Percentiles rank a stretch among this genome's conserved stretches.
Conservation (phyloP, 1,140 invertebrate species). For the Neodiprion virginianus region DNA sequence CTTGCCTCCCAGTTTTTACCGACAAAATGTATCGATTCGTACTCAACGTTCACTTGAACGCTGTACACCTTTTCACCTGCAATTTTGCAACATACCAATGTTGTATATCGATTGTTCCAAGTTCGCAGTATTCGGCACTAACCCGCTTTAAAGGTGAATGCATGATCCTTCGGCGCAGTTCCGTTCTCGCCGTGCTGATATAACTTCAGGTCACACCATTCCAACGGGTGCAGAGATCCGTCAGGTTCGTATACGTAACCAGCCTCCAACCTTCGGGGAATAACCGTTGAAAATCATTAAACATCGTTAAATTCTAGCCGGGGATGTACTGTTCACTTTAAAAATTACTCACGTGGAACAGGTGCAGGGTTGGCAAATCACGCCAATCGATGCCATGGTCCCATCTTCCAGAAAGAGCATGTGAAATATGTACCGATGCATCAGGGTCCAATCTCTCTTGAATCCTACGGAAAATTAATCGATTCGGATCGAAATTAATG, state of each 20-base stretch:
- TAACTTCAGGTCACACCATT: slow-evolving; percentile 68
- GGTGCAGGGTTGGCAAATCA: slow-evolving; percentile 72
- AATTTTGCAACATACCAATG: slow-evolving; percentile 8
- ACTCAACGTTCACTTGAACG: slow-evolving; percentile 63
- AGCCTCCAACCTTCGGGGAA: slow-evolving; percentile 63
- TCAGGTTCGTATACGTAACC: slow-evolving; percentile 69
- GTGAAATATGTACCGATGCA: slow-evolving; percentile 76
- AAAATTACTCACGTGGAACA: slow-evolving; percentile 60
- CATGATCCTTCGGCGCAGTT: slow-evolving; percentile 66
- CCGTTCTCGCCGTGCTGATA: slow-evolving; percentile 73
- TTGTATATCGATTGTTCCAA: slow-evolving; percentile 17
- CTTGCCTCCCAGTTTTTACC: slow-evolving; percentile 72
- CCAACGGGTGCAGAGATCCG: slow-evolving; percentile 64
- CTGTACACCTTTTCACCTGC: slow-evolving; percentile 21
- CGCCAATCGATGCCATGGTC: slow-evolving; percentile 66
- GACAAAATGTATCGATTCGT: slow-evolving; percentile 70
- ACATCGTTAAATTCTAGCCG: not conserved
- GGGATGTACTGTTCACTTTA: not conserved
- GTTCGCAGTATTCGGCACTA: slow-evolving; percentile 30
- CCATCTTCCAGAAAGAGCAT: slow-evolving; percentile 72
- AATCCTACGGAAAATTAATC: slow-evolving; percentile 55
- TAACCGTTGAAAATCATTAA: too few species aligned
- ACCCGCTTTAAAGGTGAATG: slow-evolving; percentile 68
- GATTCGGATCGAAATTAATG: slow-evolving; percentile 7
- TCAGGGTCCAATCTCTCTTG: slow-evolving; percentile 73